Base-by-base conservation (phyloP, 2,888 invertebrate genomes). In the Idaea dimidiata region DNA sequence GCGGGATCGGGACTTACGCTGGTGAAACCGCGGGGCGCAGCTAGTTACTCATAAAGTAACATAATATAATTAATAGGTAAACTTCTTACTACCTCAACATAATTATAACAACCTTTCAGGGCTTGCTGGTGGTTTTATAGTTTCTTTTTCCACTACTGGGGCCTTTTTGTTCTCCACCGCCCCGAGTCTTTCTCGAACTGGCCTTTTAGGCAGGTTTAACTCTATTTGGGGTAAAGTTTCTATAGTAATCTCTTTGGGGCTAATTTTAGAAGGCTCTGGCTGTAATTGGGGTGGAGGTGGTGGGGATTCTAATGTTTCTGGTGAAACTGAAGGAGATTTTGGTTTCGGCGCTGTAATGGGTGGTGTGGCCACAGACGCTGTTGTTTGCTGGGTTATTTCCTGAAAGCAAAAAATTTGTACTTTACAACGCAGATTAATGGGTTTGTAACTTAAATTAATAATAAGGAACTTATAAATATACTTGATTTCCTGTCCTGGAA, bases 51-150 rank as follows among this genome's bases (percentile, higher is more conserved):
- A 6, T 61, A 67, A 62, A 65, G 58, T 58, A 60, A 60, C 31
- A 54, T 6, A 63, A 68, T n/a, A 54, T 7, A 59, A 60, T 64
- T 63, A 60, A 69, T 63, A 1, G 14, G 14, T 14, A 43, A 43
- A 63, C 62, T 65, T 74, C 79, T 82, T 83, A 84, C 85, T 88
- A 87, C 84, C 84, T 84, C 82, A 84, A 82, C 78, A 77, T 70
- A 77, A 81, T 74, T 80, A 71, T 75, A 87, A 83, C 83, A 83
- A 91, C 91, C 91, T 91, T 89, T 91, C 91, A 68, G 89, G 89
- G 79, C 87, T 90, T 8, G 84, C 79, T 66, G 74, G 77, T 69
- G 69, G 74, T 68, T 69, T 77, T 33, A 76, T 73, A 31, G 69
- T 65, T 63, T 75, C 76, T 67, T 77, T 84, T 69, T 82, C 81